Conservation (phyloP, 2,113 vertebrate species). For the Cephalopterus ornatus region DNA sequence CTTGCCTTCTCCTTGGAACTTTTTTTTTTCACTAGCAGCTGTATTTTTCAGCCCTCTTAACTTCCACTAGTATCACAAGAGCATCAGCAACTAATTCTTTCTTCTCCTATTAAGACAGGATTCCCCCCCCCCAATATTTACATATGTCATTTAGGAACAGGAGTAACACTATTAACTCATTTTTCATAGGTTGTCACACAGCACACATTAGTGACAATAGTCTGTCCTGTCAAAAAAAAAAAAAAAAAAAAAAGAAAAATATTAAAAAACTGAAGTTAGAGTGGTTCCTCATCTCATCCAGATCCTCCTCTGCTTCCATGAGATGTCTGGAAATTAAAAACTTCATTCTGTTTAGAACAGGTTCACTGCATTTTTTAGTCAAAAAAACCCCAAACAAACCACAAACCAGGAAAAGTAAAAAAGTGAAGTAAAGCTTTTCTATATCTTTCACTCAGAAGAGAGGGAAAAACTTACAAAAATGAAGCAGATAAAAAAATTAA, state of each 20-base stretch:
- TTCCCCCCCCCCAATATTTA: neutral
- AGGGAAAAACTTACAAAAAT: neutral
- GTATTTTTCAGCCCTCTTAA: neutral
- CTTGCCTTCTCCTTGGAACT: neutral
- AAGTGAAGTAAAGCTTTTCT: neutral
- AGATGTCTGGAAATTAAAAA: neutral
- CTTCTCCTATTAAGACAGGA: neutral
- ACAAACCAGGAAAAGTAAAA: neutral
- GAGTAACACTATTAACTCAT: neutral
- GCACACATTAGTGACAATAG: neutral
- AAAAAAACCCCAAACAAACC: no score
- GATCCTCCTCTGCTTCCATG: neutral
- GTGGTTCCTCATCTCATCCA: neutral
- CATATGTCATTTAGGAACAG: neutral
- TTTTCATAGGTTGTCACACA: neutral
- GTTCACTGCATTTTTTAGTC: neutral
- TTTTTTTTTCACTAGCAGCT: neutral
- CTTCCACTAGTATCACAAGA: neutral
- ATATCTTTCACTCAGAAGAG: neutral
- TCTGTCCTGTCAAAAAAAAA: rapidly evolving
- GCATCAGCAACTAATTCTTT: neutral
- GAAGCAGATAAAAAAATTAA: neutral
- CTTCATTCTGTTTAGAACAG: neutral
- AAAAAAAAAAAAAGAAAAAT: no score
- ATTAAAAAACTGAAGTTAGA: neutral